Base-by-base conservation (phyloP, 2,888 invertebrate species). In the Standfussiana lucernea region DNA sequence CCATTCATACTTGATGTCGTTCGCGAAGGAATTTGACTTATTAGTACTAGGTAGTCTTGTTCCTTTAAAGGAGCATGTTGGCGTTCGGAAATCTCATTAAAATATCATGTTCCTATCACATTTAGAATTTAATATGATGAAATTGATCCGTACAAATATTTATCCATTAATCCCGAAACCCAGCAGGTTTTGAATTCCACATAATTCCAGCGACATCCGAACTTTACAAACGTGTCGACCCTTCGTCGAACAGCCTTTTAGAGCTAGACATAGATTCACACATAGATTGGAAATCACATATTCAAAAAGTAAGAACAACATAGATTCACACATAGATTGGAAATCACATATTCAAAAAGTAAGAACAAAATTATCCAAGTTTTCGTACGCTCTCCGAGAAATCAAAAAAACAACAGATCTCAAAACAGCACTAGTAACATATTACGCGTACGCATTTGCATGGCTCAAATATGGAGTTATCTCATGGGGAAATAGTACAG, bases 1-100 rank as follows among this genome's bases (percentile, higher is more conserved):
- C 94, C 93, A 89, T 88, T 89, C 90, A 92, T 90, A 90, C 90
- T 91, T 86, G 86, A 84, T 91, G 90, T 91, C 91, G 86, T 87
- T 90, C 83, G 85, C 81, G 42, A 83, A 82, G 83, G 92, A 91
- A 91, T 92, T 90, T 81, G 81, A 89, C 89, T 89, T 91, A 91
- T 90, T 90, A 89, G 83, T 89, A 88, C 72, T 84, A 87, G 76
- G 86, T 87, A 86, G 83, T 85, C 84, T 83, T 86, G 61, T 83
- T 77, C 56, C 70, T 81, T 80, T 72, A 75, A 77, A 79, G 65
- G 62, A 82, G 80, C 78, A 86, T 81, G 75, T 86, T 80, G 74
- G 69, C 67, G 86, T 86, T 86, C 82, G 81, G 79, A 86, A 89
- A 90, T 89, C 87, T 90, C 88, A 90, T 92, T 91, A 91, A 87